Conservation (phyloP, 2,797 vertebrate species). For the Acipenser ruthenus region DNA sequence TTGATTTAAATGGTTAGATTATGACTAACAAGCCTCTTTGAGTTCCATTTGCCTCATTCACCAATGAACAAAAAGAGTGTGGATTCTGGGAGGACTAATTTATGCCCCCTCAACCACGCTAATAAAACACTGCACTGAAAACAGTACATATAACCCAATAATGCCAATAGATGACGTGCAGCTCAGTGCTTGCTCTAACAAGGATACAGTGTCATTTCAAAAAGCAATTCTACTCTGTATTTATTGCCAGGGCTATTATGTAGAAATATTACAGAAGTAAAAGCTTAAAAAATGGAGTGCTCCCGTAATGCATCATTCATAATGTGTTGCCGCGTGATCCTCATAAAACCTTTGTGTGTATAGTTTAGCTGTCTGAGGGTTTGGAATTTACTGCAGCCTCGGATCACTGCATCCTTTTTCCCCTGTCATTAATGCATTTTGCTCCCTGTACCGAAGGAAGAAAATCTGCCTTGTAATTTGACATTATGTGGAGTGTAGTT, state of each 20-base stretch:
- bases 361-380: conserved; percentile 45
- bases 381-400: conserved; percentile 47
- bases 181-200: conserved; percentile 36
- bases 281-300: conserved; percentile 44
- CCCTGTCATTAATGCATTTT: too few relatives aligned
- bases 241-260: conserved; percentile 48
- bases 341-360: conserved; percentile 44
- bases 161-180: conserved; percentile 44
- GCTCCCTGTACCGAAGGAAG: too few relatives aligned
- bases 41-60: conserved; percentile 8
- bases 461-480: too few relatives aligned
- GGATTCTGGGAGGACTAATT: conserved; percentile 28
- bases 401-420: neutral
- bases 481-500: too few relatives aligned
- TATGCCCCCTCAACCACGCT: conserved; percentile 62
- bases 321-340: conserved; percentile 44
- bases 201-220: conserved; percentile 39
- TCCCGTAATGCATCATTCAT: conserved; percentile 41
- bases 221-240: conserved; percentile 29
- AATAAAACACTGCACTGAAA: conserved; percentile 41
- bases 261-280: conserved; percentile 60
- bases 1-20: conserved; percentile 12
- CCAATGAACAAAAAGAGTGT: conserved; percentile 8
- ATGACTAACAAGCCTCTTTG: neutral
- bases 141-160: conserved; percentile 34